These are phyloP conservation scores for Atherinosoma microstoma DNA, from an alignment of 2,797 vertebrate species.

Conservation along the genomic window DNA sequence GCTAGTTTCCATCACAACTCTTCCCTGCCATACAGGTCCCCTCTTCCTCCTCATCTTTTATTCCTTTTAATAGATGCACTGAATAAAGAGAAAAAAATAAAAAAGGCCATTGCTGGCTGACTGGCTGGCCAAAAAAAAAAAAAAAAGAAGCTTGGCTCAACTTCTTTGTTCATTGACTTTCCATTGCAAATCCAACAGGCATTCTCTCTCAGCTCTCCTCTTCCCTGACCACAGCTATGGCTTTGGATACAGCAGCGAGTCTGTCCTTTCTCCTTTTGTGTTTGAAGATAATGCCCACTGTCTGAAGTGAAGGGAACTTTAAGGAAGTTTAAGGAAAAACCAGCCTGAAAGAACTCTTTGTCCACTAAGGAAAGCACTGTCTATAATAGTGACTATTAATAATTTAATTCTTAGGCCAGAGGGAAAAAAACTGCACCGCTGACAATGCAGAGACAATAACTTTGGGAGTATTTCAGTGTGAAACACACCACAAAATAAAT, in stretches of 20 bases:
- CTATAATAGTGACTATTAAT: conserved; percentile 39
- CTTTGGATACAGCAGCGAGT: conserved; percentile 77
- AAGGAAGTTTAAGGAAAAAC: conserved; percentile 62
- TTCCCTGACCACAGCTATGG: conserved; percentile 80
- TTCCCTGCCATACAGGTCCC: conserved; percentile 62
- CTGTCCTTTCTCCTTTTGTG: conserved; percentile 80
- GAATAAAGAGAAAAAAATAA: conserved; percentile 51
- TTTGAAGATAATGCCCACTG: conserved; percentile 79
- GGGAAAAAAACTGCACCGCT: conserved; percentile 34
- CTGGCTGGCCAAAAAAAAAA: conserved; percentile 59
- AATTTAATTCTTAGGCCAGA: conserved; percentile 31
- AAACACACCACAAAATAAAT: conserved; percentile 33
- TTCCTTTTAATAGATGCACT: conserved; percentile 62
- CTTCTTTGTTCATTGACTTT: conserved; percentile 80
- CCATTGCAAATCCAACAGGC: conserved; percentile 82
- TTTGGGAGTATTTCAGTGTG: conserved; percentile 28
- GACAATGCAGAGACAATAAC: conserved; percentile 22
- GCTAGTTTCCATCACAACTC: conserved; percentile 74
- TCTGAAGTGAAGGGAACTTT: conserved; percentile 64
- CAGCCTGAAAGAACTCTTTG: conserved; percentile 48
- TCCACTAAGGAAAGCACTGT: conserved; percentile 32
- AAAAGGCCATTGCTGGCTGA: conserved; percentile 65
- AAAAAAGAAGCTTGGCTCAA: conserved; percentile 78
- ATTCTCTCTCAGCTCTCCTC: conserved; percentile 77
- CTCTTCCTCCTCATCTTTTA: conserved; percentile 42